Base-by-base conservation (phyloP, 2,113 vertebrate species). In the Aplodontia rufa region DNA sequence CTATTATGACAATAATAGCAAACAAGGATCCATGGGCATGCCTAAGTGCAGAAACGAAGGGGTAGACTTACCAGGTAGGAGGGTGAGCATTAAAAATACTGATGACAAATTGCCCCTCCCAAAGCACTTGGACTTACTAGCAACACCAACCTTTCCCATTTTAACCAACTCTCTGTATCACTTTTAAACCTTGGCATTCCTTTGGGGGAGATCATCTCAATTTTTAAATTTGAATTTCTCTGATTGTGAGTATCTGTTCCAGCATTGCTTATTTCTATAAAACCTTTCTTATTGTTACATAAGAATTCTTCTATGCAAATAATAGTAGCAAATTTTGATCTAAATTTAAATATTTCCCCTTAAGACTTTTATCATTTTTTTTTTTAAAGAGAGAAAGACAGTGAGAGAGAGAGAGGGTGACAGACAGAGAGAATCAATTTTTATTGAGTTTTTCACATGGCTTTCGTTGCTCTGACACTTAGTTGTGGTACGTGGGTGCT, bases 331-430 rank as follows among this genome's bases (percentile, higher is more conserved):
- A 26, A 17, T 42, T 82, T 66, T 40, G 47, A 76, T 86, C 42
- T 49, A 92, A 75, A 92, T 66, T 91, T 81, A 75, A 75, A 58
- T 28, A 20, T 92, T 87, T 76, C 66, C 32, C 37, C 81, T 74
- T 75, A 68, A 49, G 74, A 16, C 3, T 88, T 74, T 72, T 35
- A 55, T 10, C 55, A 58, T 81, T 58, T 35, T n/a, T n/a, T n/a
- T n/a, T n/a, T n/a, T n/a, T n/a, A n/a, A n/a, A n/a, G n/a, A n/a
- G n/a, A n/a, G n/a, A n/a, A n/a, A n/a, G n/a, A n/a, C n/a, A n/a
- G n/a, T n/a, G n/a, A n/a, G n/a, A n/a, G n/a, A n/a, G n/a, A n/a
- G n/a, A n/a, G n/a, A n/a, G n/a, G n/a, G n/a, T n/a, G n/a, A n/a
- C n/a, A n/a, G n/a, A n/a, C n/a, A n/a, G n/a, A n/a, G n/a, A n/a